Base-by-base conservation (phyloP, 2,797 vertebrate genomes). In the Sebastes kiyomatsui region DNA sequence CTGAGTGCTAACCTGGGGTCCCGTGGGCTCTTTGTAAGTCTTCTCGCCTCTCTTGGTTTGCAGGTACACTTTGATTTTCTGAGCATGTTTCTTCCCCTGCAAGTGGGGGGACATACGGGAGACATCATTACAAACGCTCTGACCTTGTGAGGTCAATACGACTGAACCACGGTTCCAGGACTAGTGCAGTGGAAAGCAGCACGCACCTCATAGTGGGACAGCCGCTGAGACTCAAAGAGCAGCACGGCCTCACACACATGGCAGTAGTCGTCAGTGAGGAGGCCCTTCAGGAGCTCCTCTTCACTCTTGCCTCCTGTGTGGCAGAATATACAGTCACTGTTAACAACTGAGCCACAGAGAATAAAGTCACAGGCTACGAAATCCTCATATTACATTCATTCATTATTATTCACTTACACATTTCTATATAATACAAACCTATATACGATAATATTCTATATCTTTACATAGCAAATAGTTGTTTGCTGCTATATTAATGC, bases 1-100 rank as follows among this genome's bases (percentile, higher is more conserved):
- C 6, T n/a, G 12, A 67, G 10, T 3, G 28, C 82, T 82, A 58
- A 97, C 96, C 93, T 95, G 93, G 33, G 90, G 80, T 79, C 49
- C 80, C 80, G 66, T 67, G 9, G 1, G 18, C 14, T 85, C 88
- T 88, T 74, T 83, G 67, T 73, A 90, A 38, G 84, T 93, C 59
- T 86, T 93, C 86, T 96, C 94, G 6, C 93, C 87, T 88, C 87
- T 93, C 27, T 79, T 94, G 52, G 86, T 90, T 56, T 95, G 94
- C 85, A 97, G 87, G 82, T 96, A 96, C 66, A 94, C 75, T 35
- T 81, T 94, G 81, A 98, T 90, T 87, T 96, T 97, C 83, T 96
- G 95, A 79, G 96, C 93, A 58, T 98, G 97, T 70, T 94, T 97
- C 94, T 97, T 97, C 78, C 97, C 97, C 97, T 99, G 87, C 77